Evolutionary conservation across 2,797 vertebrate genomes (phyloP).

Genomic region (Myotis daubentonii): DNA sequence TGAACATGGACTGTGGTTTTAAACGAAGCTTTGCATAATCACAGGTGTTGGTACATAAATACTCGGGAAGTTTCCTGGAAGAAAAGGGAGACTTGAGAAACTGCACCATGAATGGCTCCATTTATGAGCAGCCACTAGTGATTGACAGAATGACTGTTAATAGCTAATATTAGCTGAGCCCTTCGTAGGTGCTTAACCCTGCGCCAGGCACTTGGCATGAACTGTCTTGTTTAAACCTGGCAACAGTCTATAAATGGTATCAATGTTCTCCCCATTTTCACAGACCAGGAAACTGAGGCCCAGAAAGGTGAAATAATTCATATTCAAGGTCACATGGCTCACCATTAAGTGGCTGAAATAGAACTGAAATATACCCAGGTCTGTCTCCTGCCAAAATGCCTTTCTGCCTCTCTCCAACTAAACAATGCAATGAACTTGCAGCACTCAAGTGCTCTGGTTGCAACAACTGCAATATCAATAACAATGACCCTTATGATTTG

Average conservation of each 20-base stretch:
- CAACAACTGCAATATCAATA: neutral
- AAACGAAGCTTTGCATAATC: conserved; percentile 63
- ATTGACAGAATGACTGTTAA: conserved; percentile 69
- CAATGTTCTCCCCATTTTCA: neutral
- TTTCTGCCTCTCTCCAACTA: conserved; percentile 35
- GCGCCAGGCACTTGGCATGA: conserved; percentile 42
- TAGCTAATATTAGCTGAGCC: conserved; percentile 58
- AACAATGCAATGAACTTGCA: neutral
- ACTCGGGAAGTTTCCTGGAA: conserved; percentile 69
- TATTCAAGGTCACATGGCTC: conserved; percentile 11
- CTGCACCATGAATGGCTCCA: conserved; percentile 68
- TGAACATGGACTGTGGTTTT: conserved; percentile 52
- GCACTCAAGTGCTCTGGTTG: neutral
- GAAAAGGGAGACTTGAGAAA: conserved; percentile 71
- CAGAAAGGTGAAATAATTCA: neutral
- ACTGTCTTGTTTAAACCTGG: conserved; percentile 49
- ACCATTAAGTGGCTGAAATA: neutral
- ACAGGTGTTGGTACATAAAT: conserved; percentile 73
- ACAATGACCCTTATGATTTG: neutral
- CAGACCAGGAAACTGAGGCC: conserved; percentile 44
- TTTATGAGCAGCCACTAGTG: conserved; percentile 63
- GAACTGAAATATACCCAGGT: neutral
- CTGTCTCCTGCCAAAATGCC: conserved; percentile 14
- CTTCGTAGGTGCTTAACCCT: conserved; percentile 33
- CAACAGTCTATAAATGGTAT: neutral